Evolutionary conservation across 2,797 vertebrate species (phyloP).

Genomic region (Cercopithecus mitis): DNA sequence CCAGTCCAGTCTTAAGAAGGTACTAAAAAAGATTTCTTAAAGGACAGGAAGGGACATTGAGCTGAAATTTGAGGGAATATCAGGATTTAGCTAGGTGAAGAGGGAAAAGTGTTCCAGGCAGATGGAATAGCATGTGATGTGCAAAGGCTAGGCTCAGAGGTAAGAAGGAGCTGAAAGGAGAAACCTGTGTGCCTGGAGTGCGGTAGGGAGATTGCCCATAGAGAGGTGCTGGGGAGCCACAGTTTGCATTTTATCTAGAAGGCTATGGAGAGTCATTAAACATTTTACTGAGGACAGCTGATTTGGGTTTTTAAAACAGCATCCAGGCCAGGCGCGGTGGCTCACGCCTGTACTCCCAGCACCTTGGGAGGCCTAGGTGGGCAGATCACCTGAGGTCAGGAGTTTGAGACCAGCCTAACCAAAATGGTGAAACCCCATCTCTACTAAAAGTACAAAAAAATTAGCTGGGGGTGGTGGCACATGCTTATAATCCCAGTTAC

Average conservation of each 20-base stretch:
- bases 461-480: fast-evolving
- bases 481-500: too few species aligned
- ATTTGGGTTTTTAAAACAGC: not conserved
- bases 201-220: not conserved
- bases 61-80: not conserved
- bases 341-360: not conserved
- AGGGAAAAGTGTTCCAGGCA: not conserved
- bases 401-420: not conserved
- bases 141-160: not conserved
- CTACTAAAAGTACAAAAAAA: not conserved
- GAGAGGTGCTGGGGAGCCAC: not conserved
- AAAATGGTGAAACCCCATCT: not conserved
- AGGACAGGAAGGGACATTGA: not conserved
- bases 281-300: not conserved
- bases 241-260: not conserved
- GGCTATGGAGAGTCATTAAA: not conserved
- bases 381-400: not conserved
- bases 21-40: not conserved
- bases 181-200: not conserved
- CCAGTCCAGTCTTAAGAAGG: not conserved
- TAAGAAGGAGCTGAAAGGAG: not conserved
- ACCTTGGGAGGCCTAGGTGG: not conserved
- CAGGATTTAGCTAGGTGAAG: not conserved
- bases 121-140: not conserved
- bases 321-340: not conserved